These are phyloP conservation scores for Meghimatium bilineatum DNA, from an alignment of 2,888 invertebrate genomes.

Conservation along the genomic window DNA sequence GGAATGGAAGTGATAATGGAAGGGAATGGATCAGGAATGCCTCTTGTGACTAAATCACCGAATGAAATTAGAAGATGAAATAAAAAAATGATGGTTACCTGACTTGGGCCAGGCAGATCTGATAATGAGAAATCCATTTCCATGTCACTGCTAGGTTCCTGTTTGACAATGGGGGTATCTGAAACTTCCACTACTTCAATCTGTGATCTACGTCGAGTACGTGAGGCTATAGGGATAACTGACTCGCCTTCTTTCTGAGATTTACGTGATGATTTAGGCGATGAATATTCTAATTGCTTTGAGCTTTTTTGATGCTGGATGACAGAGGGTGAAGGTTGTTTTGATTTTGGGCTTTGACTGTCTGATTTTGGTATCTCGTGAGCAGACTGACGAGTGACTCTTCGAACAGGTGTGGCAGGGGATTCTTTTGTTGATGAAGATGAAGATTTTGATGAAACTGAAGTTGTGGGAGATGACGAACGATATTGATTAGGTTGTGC, in stretches of 20 bases:
- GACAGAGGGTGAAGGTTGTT: neutral
- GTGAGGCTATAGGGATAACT: conserved; percentile 45
- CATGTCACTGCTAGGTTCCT: conserved; percentile 45
- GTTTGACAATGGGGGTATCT: conserved; percentile 34
- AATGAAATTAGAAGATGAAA: no score
- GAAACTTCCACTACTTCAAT: conserved; percentile 36
- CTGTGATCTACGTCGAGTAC: conserved; percentile 41
- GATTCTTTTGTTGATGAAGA: conserved; percentile 22
- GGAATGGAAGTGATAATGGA: no score
- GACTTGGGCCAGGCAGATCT: conserved; percentile 32
- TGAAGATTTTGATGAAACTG: conserved; percentile 34
- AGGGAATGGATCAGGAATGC: no score
- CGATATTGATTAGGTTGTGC: neutral
- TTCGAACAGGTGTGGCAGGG: conserved; percentile 22
- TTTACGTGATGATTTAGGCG: conserved; percentile 28
- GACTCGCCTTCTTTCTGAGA: neutral
- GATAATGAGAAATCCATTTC: conserved; percentile 18
- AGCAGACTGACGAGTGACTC: conserved; percentile 38
- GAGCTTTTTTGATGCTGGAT: conserved; percentile 5
- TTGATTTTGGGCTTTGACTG: neutral
- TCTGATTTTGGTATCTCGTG: conserved; percentile 35
- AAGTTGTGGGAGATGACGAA: conserved; percentile 31
- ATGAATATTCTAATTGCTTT: conserved; percentile 28
- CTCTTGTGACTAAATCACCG: no score
- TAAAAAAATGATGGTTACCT: conserved; percentile 6